phyloP scores from a whole-genome alignment of 2,113 vertebrate species.

The Camelus dromedarius region DNA sequence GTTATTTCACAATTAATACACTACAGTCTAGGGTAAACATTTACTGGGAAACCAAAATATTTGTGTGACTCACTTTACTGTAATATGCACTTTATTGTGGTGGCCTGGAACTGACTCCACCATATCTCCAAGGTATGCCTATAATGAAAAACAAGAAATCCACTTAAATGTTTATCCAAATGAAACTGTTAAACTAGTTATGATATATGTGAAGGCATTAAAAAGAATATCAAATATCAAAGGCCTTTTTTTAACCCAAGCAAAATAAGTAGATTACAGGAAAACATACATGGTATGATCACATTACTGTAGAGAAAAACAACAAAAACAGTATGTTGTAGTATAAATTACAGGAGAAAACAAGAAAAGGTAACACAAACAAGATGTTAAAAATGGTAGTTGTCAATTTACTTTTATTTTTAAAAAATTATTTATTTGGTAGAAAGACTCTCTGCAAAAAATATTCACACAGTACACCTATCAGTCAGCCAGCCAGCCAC shows the following conservation, averaged over 20 bases:
- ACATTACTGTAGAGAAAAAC: background rate
- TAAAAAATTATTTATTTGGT: background rate
- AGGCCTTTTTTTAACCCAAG: slow-evolving; percentile 25
- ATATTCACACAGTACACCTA: background rate
- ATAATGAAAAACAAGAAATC: background rate
- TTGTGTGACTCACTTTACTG: background rate
- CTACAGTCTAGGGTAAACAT: background rate
- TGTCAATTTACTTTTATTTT: slow-evolving; percentile 29
- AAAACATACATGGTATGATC: background rate
- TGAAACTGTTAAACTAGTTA: slow-evolving; percentile 25
- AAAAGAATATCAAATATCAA: slow-evolving; percentile 19
- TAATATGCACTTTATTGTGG: background rate
- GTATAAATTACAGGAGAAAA: background rate
- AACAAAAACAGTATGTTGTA: background rate
- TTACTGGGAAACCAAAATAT: background rate
- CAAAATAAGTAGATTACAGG: background rate
- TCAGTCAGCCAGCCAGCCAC: background rate
- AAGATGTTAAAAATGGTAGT: background rate
- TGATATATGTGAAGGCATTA: background rate
- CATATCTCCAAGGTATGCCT: background rate
- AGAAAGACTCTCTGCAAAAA: background rate
- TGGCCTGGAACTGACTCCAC: background rate
- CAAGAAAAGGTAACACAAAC: slow-evolving; percentile 1
- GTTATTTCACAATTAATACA: background rate
- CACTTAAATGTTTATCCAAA: background rate